Conservation (phyloP, 23 tunicate genomes). For the Halocynthia roretzi region DNA sequence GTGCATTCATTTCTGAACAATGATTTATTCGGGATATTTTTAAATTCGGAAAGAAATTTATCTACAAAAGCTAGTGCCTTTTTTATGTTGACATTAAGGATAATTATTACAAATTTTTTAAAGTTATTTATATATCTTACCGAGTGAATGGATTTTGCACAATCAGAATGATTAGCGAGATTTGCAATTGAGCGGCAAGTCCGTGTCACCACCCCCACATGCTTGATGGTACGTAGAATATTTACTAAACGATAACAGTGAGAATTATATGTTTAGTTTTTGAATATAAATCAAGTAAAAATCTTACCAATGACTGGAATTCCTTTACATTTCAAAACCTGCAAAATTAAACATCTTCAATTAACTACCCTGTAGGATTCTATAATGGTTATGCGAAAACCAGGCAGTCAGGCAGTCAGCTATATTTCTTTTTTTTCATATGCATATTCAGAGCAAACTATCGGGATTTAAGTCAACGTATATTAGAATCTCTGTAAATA, state of each 20-base stretch:
- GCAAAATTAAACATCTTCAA: background rate
- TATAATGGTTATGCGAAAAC: background rate
- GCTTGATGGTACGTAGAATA: conserved; percentile 5
- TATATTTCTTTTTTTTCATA: background rate
- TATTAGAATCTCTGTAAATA: background rate
- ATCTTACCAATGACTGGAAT: conserved; percentile 7
- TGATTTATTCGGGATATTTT: too few relatives aligned
- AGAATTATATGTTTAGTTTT: background rate
- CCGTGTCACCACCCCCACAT: background rate
- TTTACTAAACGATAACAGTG: background rate
- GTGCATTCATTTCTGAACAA: too few relatives aligned
- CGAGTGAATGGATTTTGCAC: conserved; percentile 9
- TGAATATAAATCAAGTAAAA: background rate
- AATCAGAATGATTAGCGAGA: conserved; percentile 11
- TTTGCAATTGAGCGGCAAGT: conserved; percentile 20
- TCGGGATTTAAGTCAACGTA: background rate
- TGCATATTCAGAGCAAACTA: background rate
- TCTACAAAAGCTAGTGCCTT: too few relatives aligned
- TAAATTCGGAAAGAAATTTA: too few relatives aligned
- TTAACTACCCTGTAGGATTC: background rate
- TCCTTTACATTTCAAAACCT: conserved; percentile 7
- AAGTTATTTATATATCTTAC: conserved; percentile 4
- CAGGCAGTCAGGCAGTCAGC: too few relatives aligned
- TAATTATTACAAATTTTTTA: background rate
- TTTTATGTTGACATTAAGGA: background rate